These are phyloP conservation scores for Malurus cyaneus DNA, from an alignment of 2,113 vertebrate species.

Conservation along the genomic window DNA sequence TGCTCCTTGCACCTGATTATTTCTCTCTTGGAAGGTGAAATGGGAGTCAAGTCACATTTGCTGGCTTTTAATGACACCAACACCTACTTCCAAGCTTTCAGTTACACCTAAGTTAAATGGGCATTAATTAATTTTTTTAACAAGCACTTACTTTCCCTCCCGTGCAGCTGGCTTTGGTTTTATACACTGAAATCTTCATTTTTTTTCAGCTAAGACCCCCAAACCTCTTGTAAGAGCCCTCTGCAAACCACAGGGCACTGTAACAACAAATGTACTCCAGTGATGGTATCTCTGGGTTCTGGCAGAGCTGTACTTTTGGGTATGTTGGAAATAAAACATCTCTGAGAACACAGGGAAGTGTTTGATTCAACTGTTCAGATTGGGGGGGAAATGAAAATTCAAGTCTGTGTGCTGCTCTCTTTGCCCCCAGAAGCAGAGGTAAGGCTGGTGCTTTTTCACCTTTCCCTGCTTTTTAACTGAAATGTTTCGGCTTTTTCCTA, in stretches of 20 bases:
- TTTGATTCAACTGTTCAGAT: neutral
- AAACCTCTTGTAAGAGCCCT: neutral
- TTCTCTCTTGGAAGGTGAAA: neutral
- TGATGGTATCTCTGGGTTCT: neutral
- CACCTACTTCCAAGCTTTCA: neutral
- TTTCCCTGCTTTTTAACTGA: neutral
- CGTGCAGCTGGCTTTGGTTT: neutral
- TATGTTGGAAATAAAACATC: slow-evolving; percentile 29
- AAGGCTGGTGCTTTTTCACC: neutral
- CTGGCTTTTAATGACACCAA: neutral
- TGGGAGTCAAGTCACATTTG: neutral
- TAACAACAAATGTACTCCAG: neutral
- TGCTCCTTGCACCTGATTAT: neutral
- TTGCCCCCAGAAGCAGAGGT: neutral
- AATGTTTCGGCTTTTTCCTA: neutral
- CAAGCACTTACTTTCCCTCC: neutral
- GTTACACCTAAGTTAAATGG: neutral
- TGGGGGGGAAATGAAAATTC: too few relatives aligned
- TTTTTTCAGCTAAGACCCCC: neutral
- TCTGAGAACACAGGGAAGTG: neutral
- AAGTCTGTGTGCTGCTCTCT: neutral
- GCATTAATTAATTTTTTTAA: neutral
- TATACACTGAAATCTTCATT: neutral
- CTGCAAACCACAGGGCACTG: neutral
- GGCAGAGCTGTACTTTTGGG: neutral